These are phyloP conservation scores for Zygothrica quintamaculata DNA, from an alignment of 2,888 invertebrate genomes.

Conservation along the genomic window DNA sequence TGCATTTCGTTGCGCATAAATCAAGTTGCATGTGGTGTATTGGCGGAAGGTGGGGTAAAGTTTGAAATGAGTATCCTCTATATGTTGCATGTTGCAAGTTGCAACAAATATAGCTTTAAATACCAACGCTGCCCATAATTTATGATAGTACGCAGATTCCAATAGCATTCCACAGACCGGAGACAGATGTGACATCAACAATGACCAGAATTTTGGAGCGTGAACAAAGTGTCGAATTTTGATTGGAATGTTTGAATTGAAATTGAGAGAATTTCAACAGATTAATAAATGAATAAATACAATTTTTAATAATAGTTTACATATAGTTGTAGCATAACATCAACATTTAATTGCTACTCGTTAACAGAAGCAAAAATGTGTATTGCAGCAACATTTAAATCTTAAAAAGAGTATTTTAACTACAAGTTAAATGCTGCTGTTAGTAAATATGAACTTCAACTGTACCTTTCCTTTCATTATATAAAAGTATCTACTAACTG, in stretches of 20 bases:
- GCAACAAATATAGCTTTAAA: constrained; percentile 68
- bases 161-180: constrained; percentile 46
- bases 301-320: too few relatives aligned
- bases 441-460: too few relatives aligned
- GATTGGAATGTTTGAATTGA: constrained; percentile 23
- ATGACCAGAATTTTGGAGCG: constrained; percentile 43
- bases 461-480: too few relatives aligned
- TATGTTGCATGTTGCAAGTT: background rate
- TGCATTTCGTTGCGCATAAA: constrained; percentile 68
- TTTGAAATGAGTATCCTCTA: constrained; percentile 5
- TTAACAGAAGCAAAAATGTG: too few relatives aligned
- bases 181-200: constrained; percentile 70
- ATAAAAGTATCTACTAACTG: too few relatives aligned
- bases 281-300: background rate
- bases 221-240: constrained; percentile 26
- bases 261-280: constrained; percentile 6
- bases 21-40: constrained; percentile 49
- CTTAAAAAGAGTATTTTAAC: too few relatives aligned
- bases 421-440: too few relatives aligned
- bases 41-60: background rate
- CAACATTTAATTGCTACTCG: too few relatives aligned
- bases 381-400: too few relatives aligned
- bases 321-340: too few relatives aligned
- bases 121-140: constrained; percentile 62
- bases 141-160: constrained; percentile 56